A percentile compares a stretch with the other conserved stretches of the same genome.
These are phyloP conservation scores for Atopsyche davidsoni DNA, from an alignment of 1,140 invertebrate species.

Conservation along the genomic window DNA sequence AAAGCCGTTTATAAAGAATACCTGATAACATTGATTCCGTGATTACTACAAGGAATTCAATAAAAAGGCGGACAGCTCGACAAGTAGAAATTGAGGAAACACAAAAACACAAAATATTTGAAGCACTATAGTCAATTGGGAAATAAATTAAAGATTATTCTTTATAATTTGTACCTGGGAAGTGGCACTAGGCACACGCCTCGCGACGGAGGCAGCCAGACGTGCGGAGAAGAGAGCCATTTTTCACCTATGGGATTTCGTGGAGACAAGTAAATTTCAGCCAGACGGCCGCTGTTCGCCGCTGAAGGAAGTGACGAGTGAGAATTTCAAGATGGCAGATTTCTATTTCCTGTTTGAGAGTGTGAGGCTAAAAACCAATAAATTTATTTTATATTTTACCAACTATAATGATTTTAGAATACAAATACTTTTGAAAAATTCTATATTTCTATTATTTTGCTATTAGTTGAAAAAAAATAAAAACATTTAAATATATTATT, in stretches of 20 bases:
- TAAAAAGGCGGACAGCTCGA: too few relatives aligned
- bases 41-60: too few relatives aligned
- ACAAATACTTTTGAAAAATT: too few relatives aligned
- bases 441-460: too few relatives aligned
- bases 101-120: too few relatives aligned
- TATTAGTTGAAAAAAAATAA: too few relatives aligned
- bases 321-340: constrained; percentile 4
- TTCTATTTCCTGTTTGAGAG: constrained; percentile 9
- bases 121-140: too few relatives aligned
- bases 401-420: too few relatives aligned
- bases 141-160: too few relatives aligned
- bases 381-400: too few relatives aligned
- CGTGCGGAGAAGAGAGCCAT: constrained; percentile 23
- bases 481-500: neutral
- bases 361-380: too few relatives aligned
- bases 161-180: constrained; percentile 20
- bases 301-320: constrained; percentile 17
- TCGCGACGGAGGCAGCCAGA: constrained; percentile 22
- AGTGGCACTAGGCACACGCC: constrained; percentile 13
- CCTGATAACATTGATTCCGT: neutral
- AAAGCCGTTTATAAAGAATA: neutral
- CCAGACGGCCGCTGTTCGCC: constrained; percentile 16
- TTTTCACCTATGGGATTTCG: constrained; percentile 20
- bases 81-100: too few relatives aligned
- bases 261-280: constrained; percentile 18